Evolutionary conservation across 2,113 vertebrate species (phyloP).

Genomic region (Melospiza melodia): DNA sequence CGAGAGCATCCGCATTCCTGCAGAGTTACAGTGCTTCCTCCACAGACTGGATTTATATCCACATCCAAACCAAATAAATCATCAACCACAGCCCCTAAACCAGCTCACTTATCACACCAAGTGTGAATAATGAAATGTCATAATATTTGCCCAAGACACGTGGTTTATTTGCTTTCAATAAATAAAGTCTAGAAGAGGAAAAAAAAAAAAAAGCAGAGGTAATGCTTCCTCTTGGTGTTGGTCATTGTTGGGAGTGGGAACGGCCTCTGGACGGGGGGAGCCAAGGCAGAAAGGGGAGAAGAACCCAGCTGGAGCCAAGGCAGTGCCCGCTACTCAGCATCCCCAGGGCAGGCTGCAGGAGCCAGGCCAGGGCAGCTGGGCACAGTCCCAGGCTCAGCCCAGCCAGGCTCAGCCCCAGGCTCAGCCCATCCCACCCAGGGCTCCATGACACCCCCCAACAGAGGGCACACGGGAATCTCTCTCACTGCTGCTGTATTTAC

Average conservation of each 20-base stretch:
- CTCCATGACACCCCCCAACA: rapidly evolving
- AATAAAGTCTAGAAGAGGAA: not conserved
- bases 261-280: rapidly evolving
- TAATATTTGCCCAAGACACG: not conserved
- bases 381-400: no score
- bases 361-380: not conserved
- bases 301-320: conserved; percentile 11
- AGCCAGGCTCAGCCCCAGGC: no score
- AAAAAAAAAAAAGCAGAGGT: not conserved
- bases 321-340: conserved; percentile 50
- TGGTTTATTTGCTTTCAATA: conserved; percentile 6
- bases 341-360: conserved; percentile 62
- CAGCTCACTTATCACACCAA: not conserved
- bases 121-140: not conserved
- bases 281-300: no score
- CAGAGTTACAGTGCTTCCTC: not conserved
- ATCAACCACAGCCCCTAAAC: not conserved
- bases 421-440: no score
- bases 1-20: not conserved
- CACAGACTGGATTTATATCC: not conserved
- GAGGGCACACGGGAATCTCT: not conserved
- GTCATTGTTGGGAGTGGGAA: rapidly evolving
- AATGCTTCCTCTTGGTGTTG: not conserved
- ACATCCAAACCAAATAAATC: conserved; percentile 47
- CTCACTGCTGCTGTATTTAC: rapidly evolving